Base-by-base conservation (phyloP, 2,113 vertebrate species). In the Elanoides forficatus region DNA sequence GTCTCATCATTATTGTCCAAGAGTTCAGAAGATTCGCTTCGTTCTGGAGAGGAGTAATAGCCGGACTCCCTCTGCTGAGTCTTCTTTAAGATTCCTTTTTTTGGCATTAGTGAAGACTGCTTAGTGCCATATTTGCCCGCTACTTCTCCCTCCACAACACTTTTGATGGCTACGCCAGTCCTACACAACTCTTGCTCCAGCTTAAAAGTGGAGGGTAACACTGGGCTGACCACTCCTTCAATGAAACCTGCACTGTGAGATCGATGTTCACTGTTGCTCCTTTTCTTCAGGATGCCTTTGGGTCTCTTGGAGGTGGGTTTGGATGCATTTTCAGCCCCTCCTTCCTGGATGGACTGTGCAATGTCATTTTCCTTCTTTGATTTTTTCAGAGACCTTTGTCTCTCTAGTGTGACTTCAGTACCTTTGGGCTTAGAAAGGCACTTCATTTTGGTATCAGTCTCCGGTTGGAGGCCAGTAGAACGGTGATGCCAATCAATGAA, bases 31-130 rank as follows among this genome's bases (percentile, higher is more conserved):
- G 99, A 99, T 97, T 99, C 99, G 0, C 99, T 99, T 94, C 99
- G 98, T 92, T 99, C 99, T 3, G 99, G 99, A 36, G 99, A 99
- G 9, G 99, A 99, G 96, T 99, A 99, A 97, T 99, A 99, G 68
- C 99, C 99, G 0, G 99, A 99, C 91, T 99, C 99, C 81, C 98
- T 98, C 96, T 99, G 99, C 96, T 99, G 99, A 67, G 98, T 99
- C 98, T 99, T 99, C 97, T 99, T 99, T 90, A 99, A 96, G 96
- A 99, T 99, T 97, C 99, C 99, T 97, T 99, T 99, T 97, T 99
- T 99, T 90, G 99, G 99, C 97, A 99, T 98, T 15, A 98, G 98
- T 38, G 99, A 98, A 32, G 98, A 97, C 81, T 98, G 98, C 63
- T 98, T 98, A 95, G 97, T 97, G 98, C 98, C 81, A 71, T 99